A percentile compares a stretch with the other conserved stretches of the same genome.
Evolutionary conservation across 2,888 invertebrate genomes (phyloP).

Genomic region (Silvanus unidentatus): DNA sequence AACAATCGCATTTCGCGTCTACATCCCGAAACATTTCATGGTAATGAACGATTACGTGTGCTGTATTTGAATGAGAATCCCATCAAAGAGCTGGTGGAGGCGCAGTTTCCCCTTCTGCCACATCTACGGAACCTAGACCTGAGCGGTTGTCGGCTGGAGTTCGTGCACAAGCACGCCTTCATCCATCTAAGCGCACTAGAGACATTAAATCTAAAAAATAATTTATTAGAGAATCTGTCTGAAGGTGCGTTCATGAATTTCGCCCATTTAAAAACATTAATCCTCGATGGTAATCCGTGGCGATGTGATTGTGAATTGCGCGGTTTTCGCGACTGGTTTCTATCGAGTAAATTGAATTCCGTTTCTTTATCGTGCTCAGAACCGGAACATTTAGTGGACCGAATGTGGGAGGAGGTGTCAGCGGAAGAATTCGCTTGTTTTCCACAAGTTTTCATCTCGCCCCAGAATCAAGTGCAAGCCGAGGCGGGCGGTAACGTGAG

Average conservation of each 20-base stretch:
- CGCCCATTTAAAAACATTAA: conserved; percentile 71
- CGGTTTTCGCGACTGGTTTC: conserved; percentile 78
- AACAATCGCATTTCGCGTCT: conserved; percentile 71
- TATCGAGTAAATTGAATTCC: conserved; percentile 66
- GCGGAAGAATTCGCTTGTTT: conserved; percentile 76
- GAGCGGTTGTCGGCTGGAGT: conserved; percentile 70
- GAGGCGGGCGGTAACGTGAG: conserved; percentile 79
- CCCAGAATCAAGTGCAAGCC: conserved; percentile 52
- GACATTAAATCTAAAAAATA: conserved; percentile 74
- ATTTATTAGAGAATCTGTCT: conserved; percentile 66
- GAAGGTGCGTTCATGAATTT: conserved; percentile 65
- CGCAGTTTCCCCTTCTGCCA: conserved; percentile 76
- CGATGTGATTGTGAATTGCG: conserved; percentile 81
- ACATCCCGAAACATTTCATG: conserved; percentile 74
- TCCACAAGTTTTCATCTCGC: conserved; percentile 56
- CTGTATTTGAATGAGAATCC: conserved; percentile 80
- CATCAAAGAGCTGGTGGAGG: conserved; percentile 61
- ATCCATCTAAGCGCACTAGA: conserved; percentile 66
- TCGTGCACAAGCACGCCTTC: conserved; percentile 72
- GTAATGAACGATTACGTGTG: conserved; percentile 74
- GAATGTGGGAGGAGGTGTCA: conserved; percentile 70
- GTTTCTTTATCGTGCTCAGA: conserved; percentile 68
- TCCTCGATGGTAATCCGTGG: conserved; percentile 83
- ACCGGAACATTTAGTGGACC: conserved; percentile 63
- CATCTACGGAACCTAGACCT: conserved; percentile 76